phyloP scores from a whole-genome alignment of 2,888 invertebrate genomes.

The Leucania comma region DNA sequence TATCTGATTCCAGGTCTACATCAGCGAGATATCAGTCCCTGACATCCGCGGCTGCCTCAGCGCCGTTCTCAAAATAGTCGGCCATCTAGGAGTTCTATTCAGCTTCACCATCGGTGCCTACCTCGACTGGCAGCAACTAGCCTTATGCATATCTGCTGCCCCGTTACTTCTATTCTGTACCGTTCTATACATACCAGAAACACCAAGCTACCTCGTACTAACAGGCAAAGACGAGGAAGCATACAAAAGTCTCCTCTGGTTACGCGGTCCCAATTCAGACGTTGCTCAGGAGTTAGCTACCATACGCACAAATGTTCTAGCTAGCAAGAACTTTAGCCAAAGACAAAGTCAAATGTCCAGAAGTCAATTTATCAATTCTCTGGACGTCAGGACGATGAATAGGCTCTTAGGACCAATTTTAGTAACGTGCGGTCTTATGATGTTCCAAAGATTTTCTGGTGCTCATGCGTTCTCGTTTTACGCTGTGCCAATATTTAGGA shows the following conservation, averaged over 20 bases:
- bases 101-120: constrained; percentile 96
- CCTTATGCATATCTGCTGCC: constrained; percentile 94
- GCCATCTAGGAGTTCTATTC: constrained; percentile 96
- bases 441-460: constrained; percentile 96
- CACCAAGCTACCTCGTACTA: constrained; percentile 95
- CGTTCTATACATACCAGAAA: constrained; percentile 96
- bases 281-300: constrained; percentile 94
- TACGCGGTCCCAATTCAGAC: constrained; percentile 95
- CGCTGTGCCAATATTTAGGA: constrained; percentile 96
- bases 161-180: constrained; percentile 94
- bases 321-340: constrained; percentile 88
- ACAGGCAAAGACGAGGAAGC: constrained; percentile 93
- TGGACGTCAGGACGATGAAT: constrained; percentile 87
- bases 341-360: constrained; percentile 86
- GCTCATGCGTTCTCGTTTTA: constrained; percentile 96
- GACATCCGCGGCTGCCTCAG: constrained; percentile 96
- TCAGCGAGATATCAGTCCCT: constrained; percentile 97
- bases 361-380: constrained; percentile 82
- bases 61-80: constrained; percentile 96
- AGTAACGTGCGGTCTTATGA: constrained; percentile 96
- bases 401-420: constrained; percentile 93
- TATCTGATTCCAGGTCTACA: constrained; percentile 93
- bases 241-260: constrained; percentile 93
- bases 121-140: constrained; percentile 96
- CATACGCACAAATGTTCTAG: constrained; percentile 92